Base-by-base conservation (phyloP, 1,140 invertebrate genomes). In the Wasmannia auropunctata region DNA sequence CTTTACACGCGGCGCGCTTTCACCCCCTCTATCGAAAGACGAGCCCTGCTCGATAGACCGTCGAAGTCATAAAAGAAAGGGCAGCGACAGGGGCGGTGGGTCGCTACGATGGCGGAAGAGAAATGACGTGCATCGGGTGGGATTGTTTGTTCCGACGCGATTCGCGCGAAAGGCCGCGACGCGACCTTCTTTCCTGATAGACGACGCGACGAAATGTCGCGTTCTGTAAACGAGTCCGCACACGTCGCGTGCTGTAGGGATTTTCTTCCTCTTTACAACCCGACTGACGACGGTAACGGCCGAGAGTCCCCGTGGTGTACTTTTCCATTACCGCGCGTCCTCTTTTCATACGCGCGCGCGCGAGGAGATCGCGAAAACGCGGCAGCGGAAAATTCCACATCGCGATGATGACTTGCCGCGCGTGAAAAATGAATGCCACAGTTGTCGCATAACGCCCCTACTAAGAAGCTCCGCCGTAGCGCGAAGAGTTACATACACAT, bases 191-290 rank as follows among this genome's bases (percentile, higher is more conserved):
- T 72, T 43, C 37, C 19, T 31, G 25, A 46, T 46, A 58, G 40
- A 77, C 63, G 63, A 46, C 63, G 40, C 37, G 11, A 46, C 56
- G 75, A 77, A 77, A 77, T 77, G 75, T 77, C 72, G 22, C 56
- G n/a, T 77, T n/a, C 75, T 63, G 75, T 77, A 77, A 77, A 77
- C 56, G 56, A 77, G 25, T 43, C 34, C 75, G 37, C 25, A 22
- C 56, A 43, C 58, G 51, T 75, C 51, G 75, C 56, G 14, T 51
- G n/a, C 22, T 58, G 58, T 46, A 63, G 58, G 75, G 58, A 77
- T 77, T 77, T 77, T 62, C 75, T 63, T 63, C 56, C 58, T 49
- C 75, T 77, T 77, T 77, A 77, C 75, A 77, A 25, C 19, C 58
- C 25, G 72, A 75, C 72, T 19, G 49, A 56, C 74, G 37, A n/a